These are phyloP conservation scores for Sternotherus odoratus DNA, from an alignment of 2,797 vertebrate genomes.

Conservation along the genomic window DNA sequence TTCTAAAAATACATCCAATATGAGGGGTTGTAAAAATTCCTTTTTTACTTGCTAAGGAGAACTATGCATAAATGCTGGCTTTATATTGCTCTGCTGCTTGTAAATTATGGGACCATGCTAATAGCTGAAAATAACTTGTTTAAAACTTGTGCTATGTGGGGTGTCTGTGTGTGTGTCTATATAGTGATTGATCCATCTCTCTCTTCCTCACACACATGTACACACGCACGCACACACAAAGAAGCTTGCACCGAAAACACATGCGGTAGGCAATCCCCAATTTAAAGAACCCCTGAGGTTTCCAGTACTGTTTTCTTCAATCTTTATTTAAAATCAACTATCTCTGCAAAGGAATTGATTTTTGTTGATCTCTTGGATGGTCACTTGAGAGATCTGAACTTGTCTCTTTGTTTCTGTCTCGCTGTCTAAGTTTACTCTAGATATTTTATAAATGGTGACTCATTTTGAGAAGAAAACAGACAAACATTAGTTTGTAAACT, in stretches of 20 bases:
- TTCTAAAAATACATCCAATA: conserved; percentile 77
- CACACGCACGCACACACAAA: background rate
- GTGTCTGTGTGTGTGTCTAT: background rate
- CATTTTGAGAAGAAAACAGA: conserved; percentile 19
- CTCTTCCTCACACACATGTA: background rate
- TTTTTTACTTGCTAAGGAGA: conserved; percentile 51
- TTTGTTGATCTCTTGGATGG: conserved; percentile 47
- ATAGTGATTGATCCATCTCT: conserved; percentile 5
- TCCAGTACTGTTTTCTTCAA: conserved; percentile 45
- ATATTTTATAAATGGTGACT: background rate
- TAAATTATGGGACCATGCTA: conserved; percentile 40
- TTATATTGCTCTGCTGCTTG: conserved; percentile 58
- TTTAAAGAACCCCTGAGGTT: background rate
- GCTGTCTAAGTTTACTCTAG: background rate
- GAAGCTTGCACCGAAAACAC: background rate
- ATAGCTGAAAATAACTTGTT: conserved; percentile 51
- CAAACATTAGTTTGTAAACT: background rate
- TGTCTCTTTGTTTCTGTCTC: conserved; percentile 5
- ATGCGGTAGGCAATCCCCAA: background rate
- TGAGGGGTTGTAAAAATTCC: conserved; percentile 60
- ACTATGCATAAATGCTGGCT: conserved; percentile 61
- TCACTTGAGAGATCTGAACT: conserved; percentile 40
- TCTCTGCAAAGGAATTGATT: conserved; percentile 54
- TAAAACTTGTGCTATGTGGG: background rate
- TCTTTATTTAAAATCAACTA: conserved; percentile 40